Evolutionary conservation across 2,797 vertebrate genomes (phyloP), one percentile per base, ranked within the genome.

Genomic region (Pantherophis vulpinus): DNA sequence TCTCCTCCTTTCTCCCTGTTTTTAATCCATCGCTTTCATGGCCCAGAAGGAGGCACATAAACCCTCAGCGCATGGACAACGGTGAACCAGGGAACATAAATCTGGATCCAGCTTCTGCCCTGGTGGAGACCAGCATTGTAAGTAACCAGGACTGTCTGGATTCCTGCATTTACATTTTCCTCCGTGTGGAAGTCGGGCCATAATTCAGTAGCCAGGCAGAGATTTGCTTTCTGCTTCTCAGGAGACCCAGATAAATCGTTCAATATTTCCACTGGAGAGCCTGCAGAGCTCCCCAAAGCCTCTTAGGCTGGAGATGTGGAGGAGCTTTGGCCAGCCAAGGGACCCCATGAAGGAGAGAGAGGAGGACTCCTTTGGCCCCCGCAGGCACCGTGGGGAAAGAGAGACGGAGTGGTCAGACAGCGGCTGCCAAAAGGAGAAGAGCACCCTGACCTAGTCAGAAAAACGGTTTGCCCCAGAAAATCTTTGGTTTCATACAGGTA

Each of bases 31-130:
- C 0, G 51, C 88, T 91, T 7, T 89, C 92, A 94, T 93, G 90
- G 91, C 93, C 95, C 94, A 93, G 92, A 92, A 95, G 93, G 63
- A 94, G 93, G 88, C 4, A 16, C 91, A 87, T 12, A 12, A 88
- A 88, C 88, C 59, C 94, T 3, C 58, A 29, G 16, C 0, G 0
- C 47, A 0, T 1, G 54, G 92, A 88, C 91, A 13, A 55, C 55
- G 63, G 92, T 5, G 58, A 0, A 0, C 91, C 92, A 70, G 59
- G 0, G 54, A 5, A 47, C 27, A 4, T 96, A 94, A 96, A 96
- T 96, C 96, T 95, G 27, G 86, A 90, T 1, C 47, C 12, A 0
- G 87, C 93, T 95, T 87, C 93, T 60, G 0, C 1, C 86, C 16
- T 25, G 0, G 94, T 91, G 86, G 90, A 20, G 86, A 59, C 25